These are phyloP conservation scores for Echinarachnius parma DNA, from an alignment of 53 echinoderm and acorn worm genomes.

Conservation along the genomic window DNA sequence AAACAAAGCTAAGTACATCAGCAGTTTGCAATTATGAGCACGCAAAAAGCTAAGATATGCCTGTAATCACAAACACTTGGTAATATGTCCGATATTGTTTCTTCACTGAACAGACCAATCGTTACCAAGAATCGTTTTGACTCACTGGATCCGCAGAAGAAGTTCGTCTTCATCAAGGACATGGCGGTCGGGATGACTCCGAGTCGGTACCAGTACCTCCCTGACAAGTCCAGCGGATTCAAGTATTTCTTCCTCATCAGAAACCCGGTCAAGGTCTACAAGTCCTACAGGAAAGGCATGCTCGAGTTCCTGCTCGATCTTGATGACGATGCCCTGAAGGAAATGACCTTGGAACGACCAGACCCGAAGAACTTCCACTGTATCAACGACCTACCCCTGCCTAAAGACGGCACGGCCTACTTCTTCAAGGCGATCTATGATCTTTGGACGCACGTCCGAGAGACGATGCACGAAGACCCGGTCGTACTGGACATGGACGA, in stretches of 20 bases:
- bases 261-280: constrained; percentile 26
- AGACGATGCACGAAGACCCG: constrained; percentile 3
- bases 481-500: constrained; percentile 34
- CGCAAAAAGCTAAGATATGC: no score
- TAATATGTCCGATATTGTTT: no score
- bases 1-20: no score
- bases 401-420: constrained; percentile 24
- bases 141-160: constrained; percentile 11
- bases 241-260: constrained; percentile 33
- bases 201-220: constrained; percentile 18
- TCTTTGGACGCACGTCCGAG: constrained; percentile 20
- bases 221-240: constrained; percentile 27
- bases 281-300: constrained; percentile 1
- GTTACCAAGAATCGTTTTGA: constrained; percentile 6
- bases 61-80: no score
- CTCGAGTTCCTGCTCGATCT: constrained; percentile 10
- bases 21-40: no score
- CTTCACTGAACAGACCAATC: constrained; percentile 36
- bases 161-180: constrained; percentile 36
- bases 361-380: constrained; percentile 2
- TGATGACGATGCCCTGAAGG: neutral
- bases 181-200: constrained; percentile 38
- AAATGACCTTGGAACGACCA: neutral
- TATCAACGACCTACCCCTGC: constrained; percentile 6
- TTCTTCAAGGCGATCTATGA: constrained; percentile 13